Evolutionary conservation across 2,113 vertebrate genomes (phyloP).

Genomic region (Eclectus roratus): DNA sequence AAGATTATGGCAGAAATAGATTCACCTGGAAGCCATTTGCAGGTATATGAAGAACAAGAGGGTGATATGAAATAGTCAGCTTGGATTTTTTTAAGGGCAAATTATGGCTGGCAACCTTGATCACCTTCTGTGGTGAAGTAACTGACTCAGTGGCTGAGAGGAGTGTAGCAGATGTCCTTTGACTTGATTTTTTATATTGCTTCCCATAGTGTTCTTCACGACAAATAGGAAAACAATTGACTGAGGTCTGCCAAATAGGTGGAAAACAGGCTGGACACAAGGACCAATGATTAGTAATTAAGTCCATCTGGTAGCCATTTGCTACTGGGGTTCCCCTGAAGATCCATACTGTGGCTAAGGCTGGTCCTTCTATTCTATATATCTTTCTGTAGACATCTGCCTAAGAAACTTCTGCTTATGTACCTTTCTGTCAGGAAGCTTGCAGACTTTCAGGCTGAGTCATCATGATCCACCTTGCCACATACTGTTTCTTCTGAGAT

Average conservation of each 20-base stretch:
- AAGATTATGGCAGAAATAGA: not conserved
- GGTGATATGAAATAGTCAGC: not conserved
- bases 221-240: not conserved
- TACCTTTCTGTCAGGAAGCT: not conserved
- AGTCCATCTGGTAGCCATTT: not conserved
- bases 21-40: not conserved
- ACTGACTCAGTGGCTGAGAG: not conserved
- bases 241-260: not conserved
- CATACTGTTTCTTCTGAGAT: not conserved
- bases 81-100: not conserved
- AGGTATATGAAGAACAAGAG: not conserved
- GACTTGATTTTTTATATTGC: not conserved
- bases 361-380: not conserved
- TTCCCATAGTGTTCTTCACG: not conserved
- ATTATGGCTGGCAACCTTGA: not conserved
- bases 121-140: not conserved
- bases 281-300: not conserved
- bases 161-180: not conserved
- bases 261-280: not conserved
- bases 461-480: not conserved
- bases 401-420: not conserved
- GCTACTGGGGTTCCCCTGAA: not conserved
- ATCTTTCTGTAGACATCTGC: not conserved
- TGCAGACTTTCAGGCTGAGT: accelerated
- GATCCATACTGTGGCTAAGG: not conserved